A percentile compares a stretch with the other conserved stretches of the same genome.
These are phyloP conservation scores for Alca torda DNA, from an alignment of 2,797 vertebrate species.

Conservation along the genomic window DNA sequence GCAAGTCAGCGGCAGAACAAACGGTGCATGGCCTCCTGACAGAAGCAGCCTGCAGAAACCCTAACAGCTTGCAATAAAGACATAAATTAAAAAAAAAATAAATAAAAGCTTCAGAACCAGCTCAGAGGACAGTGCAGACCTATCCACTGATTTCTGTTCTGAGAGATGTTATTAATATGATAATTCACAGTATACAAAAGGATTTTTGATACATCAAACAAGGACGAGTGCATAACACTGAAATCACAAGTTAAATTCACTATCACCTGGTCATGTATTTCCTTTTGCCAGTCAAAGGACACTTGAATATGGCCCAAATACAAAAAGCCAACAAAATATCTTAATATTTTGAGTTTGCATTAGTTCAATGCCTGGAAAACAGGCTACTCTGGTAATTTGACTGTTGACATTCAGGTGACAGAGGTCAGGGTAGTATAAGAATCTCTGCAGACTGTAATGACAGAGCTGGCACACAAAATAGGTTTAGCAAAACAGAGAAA, in stretches of 20 bases:
- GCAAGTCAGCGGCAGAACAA: neutral
- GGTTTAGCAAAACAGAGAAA: neutral
- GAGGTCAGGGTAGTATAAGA: neutral
- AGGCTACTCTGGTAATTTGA: neutral
- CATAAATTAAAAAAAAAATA: neutral
- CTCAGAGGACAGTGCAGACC: neutral
- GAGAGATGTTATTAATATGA: neutral
- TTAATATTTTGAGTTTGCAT: neutral
- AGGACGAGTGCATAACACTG: neutral
- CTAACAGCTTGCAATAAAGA: neutral
- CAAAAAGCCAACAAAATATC: neutral
- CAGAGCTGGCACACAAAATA: neutral
- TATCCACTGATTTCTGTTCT: neutral
- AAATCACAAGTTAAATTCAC: neutral
- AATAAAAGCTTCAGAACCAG: neutral
- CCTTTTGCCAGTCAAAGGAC: neutral
- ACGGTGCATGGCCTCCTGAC: neutral
- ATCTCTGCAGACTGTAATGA: neutral
- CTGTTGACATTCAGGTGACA: neutral
- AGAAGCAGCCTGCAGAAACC: neutral
- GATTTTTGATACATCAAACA: neutral
- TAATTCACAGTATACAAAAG: neutral
- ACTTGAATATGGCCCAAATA: neutral
- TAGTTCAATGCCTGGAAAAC: neutral
- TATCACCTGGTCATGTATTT: neutral